phyloP scores from a whole-genome alignment of 1,140 invertebrate genomes.

The Lucilia sericata region DNA sequence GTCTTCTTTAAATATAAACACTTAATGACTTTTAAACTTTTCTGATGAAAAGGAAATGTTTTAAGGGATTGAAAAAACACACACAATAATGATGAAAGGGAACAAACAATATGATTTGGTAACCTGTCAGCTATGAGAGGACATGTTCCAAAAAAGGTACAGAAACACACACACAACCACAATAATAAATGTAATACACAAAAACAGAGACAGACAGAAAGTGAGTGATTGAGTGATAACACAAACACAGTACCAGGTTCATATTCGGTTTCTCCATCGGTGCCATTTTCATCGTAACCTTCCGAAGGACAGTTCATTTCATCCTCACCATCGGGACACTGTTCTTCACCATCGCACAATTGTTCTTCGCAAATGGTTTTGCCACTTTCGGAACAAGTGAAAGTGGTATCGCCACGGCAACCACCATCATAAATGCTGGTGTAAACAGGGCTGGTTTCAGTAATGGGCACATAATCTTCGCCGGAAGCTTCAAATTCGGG shows the following conservation, averaged over 20 bases:
- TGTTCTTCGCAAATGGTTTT: constrained; percentile 70
- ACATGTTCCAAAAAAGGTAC: not conserved
- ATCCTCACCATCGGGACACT: constrained; percentile 74
- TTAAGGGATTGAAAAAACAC: not conserved
- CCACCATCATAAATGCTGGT: constrained; percentile 35
- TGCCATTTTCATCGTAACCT: constrained; percentile 49
- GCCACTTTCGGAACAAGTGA: constrained; percentile 66
- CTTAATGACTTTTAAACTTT: too few relatives aligned
- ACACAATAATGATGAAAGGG: not conserved
- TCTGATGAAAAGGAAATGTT: not conserved
- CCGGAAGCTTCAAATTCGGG: constrained; percentile 53
- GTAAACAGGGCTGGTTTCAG: constrained; percentile 35
- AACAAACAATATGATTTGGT: not conserved
- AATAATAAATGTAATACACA: not conserved
- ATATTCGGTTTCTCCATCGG: not conserved
- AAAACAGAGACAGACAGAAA: constrained; percentile 21
- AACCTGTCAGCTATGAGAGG: not conserved
- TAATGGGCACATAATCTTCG: not conserved
- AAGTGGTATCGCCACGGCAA: constrained; percentile 72
- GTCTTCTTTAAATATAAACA: too few relatives aligned
- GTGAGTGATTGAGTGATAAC: not conserved
- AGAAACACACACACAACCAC: constrained; percentile 37
- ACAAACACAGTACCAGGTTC: constrained; percentile 37
- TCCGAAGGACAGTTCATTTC: constrained; percentile 65
- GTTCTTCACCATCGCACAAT: constrained; percentile 70